These are phyloP conservation scores for Charanyca ferruginea DNA, from an alignment of 2,888 invertebrate genomes.

Conservation along the genomic window DNA sequence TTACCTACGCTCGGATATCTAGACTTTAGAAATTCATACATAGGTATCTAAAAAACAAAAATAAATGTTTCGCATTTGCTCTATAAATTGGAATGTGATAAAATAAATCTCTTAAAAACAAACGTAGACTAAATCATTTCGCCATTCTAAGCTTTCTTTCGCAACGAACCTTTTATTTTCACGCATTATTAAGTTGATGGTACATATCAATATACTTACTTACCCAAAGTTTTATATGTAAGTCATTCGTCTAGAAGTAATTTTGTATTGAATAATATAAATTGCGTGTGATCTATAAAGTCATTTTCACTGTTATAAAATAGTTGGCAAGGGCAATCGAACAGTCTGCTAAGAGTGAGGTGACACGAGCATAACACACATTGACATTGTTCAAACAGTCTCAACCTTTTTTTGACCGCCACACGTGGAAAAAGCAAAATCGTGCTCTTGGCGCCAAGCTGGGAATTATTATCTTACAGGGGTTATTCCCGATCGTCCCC, in stretches of 20 bases:
- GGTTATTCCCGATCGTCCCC: too few species aligned
- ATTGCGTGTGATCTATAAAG: slow-evolving; percentile 16
- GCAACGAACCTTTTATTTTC: slow-evolving; percentile 10
- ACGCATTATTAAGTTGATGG: slow-evolving; percentile 25
- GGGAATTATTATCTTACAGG: too few species aligned
- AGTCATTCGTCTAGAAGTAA: slow-evolving; percentile 15
- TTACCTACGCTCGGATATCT: not conserved
- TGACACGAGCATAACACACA: slow-evolving; percentile 4
- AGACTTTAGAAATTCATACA: not conserved
- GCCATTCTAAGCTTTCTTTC: slow-evolving; percentile 17
- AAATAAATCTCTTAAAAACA: slow-evolving; percentile 12
- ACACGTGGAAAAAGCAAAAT: too few species aligned
- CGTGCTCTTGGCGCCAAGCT: too few species aligned
- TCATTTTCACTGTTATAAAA: slow-evolving; percentile 27
- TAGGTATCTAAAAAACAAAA: not conserved
- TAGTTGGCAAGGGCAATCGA: slow-evolving; percentile 20
- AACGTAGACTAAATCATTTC: slow-evolving; percentile 10
- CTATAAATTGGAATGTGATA: not conserved
- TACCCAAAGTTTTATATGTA: slow-evolving; percentile 7
- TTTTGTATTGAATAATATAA: slow-evolving; percentile 38
- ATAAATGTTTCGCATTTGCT: not conserved
- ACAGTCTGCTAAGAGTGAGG: slow-evolving; percentile 4
- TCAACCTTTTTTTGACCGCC: too few species aligned
- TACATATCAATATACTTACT: slow-evolving; percentile 26
- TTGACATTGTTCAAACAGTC: not conserved